A percentile compares a stretch with the other conserved stretches of the same genome.
These are phyloP conservation scores for Siniperca scherzeri DNA, from an alignment of 2,797 vertebrate genomes.

Conservation along the genomic window DNA sequence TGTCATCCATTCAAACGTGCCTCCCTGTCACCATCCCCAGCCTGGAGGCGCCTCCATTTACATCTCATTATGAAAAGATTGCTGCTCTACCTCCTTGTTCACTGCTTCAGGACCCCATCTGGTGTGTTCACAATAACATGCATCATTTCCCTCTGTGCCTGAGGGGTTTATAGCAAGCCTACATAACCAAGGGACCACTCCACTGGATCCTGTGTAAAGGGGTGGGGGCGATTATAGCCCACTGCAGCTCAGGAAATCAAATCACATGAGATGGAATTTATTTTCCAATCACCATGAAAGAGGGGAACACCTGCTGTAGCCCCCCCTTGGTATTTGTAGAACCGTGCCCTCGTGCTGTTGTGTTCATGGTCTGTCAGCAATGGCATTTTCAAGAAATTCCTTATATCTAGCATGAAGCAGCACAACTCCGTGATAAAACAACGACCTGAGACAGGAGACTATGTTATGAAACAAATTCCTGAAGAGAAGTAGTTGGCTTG, in stretches of 20 bases:
- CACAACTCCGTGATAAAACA: background rate
- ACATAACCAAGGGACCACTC: slow-evolving; percentile 58
- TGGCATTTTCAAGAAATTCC: slow-evolving; percentile 35
- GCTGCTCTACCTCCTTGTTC: slow-evolving; percentile 52
- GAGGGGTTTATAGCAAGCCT: slow-evolving; percentile 59
- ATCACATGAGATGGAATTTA: slow-evolving; percentile 75
- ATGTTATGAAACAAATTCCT: slow-evolving; percentile 1
- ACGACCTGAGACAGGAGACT: background rate
- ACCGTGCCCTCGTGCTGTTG: slow-evolving; percentile 39
- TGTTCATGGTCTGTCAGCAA: slow-evolving; percentile 48
- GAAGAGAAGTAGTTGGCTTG: background rate
- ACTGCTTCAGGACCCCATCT: slow-evolving; percentile 77
- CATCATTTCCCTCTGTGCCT: slow-evolving; percentile 72
- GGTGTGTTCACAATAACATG: slow-evolving; percentile 80
- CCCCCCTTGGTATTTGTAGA: slow-evolving; percentile 49
- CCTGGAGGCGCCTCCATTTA: slow-evolving; percentile 60
- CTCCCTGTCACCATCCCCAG: slow-evolving; percentile 16
- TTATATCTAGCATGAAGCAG: slow-evolving; percentile 4
- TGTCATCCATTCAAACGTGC: slow-evolving; percentile 43
- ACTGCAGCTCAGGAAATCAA: slow-evolving; percentile 63
- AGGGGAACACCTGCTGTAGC: slow-evolving; percentile 66
- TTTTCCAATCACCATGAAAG: slow-evolving; percentile 71
- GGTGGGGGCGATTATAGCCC: slow-evolving; percentile 46
- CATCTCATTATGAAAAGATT: slow-evolving; percentile 69
- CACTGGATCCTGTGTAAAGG: slow-evolving; percentile 53